A percentile compares a stretch with the other conserved stretches of the same genome.
phyloP scores from a whole-genome alignment of 2,888 invertebrate species.

The Aproaerema taeniolella region DNA sequence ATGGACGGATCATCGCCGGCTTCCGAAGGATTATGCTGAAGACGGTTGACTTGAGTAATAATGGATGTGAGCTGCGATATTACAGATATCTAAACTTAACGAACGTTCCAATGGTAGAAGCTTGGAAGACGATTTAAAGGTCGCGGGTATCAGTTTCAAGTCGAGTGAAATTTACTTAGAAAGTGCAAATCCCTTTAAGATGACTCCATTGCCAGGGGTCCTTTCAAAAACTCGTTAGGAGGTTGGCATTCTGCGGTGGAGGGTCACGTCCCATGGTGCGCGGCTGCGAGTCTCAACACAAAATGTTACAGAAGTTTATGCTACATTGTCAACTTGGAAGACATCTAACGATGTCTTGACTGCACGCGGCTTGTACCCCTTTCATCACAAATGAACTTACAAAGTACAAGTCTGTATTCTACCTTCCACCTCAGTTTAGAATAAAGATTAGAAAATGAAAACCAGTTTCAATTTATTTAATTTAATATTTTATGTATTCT shows the following conservation, averaged over 20 bases:
- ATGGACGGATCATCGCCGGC: conserved; percentile 60
- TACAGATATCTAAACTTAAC: background rate
- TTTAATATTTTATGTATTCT: no score
- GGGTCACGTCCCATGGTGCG: conserved; percentile 60
- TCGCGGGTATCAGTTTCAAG: conserved; percentile 16
- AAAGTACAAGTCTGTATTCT: no score
- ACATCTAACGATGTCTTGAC: conserved; percentile 23
- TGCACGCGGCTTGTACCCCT: no score
- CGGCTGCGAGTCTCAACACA: conserved; percentile 41
- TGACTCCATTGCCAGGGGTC: conserved; percentile 54
- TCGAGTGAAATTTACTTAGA: conserved; percentile 55
- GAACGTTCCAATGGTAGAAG: background rate
- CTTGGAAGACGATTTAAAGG: background rate
- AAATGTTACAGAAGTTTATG: conserved; percentile 53
- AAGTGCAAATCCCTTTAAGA: conserved; percentile 73
- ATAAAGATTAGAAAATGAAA: no score
- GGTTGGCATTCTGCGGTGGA: conserved; percentile 59
- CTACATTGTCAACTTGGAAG: conserved; percentile 26
- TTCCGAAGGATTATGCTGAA: conserved; percentile 39
- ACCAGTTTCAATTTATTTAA: no score
- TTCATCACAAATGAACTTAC: no score
- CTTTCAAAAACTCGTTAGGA: conserved; percentile 75
- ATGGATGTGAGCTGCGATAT: conserved; percentile 32
- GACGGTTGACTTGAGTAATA: conserved; percentile 42
- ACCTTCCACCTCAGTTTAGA: no score